A percentile compares a stretch with the other conserved stretches of the same genome.
Evolutionary conservation across 2,888 invertebrate genomes (phyloP).

Genomic region (Megastigmus dorsalis): DNA sequence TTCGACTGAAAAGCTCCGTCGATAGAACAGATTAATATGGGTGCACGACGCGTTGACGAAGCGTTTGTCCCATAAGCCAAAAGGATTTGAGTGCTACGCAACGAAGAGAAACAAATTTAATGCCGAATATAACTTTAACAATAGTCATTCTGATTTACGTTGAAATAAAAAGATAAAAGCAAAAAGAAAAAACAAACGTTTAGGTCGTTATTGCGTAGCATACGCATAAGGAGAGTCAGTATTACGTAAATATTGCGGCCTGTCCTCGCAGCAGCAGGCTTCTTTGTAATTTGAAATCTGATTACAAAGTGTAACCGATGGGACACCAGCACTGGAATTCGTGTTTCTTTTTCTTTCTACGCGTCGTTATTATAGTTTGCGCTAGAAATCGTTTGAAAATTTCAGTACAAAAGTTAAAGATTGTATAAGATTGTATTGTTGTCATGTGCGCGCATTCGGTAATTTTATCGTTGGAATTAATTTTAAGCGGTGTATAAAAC

Average conservation of each 20-base stretch:
- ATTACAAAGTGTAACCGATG: conserved; percentile 14
- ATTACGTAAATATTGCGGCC: conserved; percentile 22
- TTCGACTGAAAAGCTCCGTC: conserved; percentile 33
- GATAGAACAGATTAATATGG: neutral
- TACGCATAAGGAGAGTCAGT: conserved; percentile 22
- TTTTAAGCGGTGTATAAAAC: too few species aligned
- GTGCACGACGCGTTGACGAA: neutral
- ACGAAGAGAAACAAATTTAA: conserved; percentile 37
- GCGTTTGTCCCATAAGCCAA: conserved; percentile 1
- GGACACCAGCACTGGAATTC: neutral
- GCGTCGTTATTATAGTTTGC: neutral
- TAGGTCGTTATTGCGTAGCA: conserved; percentile 23
- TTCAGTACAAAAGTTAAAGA: too few species aligned
- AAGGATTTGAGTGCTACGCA: conserved; percentile 48
- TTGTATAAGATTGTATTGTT: too few species aligned
- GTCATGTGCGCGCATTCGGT: too few species aligned
- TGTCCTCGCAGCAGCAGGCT: conserved; percentile 41
- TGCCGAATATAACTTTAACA: conserved; percentile 2
- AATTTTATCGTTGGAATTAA: too few species aligned
- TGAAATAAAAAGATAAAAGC: too few species aligned
- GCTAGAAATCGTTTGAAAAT: too few species aligned
- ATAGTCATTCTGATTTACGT: conserved; percentile 22
- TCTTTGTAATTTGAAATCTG: conserved; percentile 49
- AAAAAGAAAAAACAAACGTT: too few species aligned
- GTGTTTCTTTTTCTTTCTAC: neutral